A percentile compares a stretch with the other conserved stretches of the same genome.
phyloP scores from a whole-genome alignment of 2,888 invertebrate genomes.

The Himalopsyche tibetana region DNA sequence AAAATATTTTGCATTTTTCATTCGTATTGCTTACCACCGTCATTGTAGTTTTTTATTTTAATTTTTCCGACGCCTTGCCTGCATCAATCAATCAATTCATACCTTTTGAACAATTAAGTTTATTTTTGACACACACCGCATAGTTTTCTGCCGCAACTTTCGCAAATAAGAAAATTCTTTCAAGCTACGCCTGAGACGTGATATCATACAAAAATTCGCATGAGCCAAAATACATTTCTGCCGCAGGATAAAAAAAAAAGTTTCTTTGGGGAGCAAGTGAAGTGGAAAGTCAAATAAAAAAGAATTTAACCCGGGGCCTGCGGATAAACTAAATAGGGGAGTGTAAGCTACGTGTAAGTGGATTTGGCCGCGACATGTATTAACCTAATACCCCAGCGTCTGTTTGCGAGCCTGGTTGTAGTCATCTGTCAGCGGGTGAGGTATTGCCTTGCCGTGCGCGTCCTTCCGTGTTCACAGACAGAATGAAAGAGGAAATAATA shows the following conservation, averaged over 20 bases:
- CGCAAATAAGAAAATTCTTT: neutral
- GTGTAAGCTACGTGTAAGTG: conserved; percentile 8
- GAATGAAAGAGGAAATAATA: conserved; percentile 5
- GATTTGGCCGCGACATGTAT: conserved; percentile 27
- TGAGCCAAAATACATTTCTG: neutral
- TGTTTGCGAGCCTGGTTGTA: conserved; percentile 33
- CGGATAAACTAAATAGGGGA: conserved; percentile 23
- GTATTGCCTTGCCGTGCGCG: neutral
- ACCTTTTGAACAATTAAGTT: too few relatives aligned
- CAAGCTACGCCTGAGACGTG: neutral
- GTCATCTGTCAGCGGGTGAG: conserved; percentile 43
- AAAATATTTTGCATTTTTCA: too few relatives aligned
- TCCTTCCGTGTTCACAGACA: neutral
- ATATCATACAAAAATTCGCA: neutral
- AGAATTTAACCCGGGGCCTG: conserved; percentile 8
- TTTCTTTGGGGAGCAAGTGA: conserved; percentile 14
- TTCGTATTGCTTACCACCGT: too few relatives aligned
- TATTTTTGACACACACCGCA: too few relatives aligned
- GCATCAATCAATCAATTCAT: too few relatives aligned
- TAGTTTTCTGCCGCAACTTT: too few relatives aligned
- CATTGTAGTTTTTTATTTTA: too few relatives aligned
- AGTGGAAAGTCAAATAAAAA: conserved; percentile 30
- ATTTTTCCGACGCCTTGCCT: too few relatives aligned
- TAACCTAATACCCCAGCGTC: conserved; percentile 29
- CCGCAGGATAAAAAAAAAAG: neutral